Percentiles rank a stretch among this genome's conserved stretches.
Evolutionary conservation across 2,888 invertebrate species (phyloP).

Genomic region (Erebia palarica): DNA sequence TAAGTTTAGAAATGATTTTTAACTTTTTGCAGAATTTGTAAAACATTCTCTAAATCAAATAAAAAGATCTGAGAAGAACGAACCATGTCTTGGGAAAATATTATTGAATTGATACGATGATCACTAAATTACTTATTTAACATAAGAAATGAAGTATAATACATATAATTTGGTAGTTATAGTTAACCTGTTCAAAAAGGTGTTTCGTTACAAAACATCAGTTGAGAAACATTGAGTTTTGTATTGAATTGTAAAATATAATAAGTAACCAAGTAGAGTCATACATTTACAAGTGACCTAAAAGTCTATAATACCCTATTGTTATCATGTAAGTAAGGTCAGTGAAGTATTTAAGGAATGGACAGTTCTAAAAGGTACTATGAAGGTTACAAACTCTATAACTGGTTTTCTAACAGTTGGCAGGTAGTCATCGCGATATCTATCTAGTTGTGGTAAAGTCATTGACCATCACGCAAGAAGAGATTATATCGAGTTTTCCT

Average conservation of each 20-base stretch:
- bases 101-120: not conserved
- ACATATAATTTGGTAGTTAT: not conserved
- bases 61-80: not conserved
- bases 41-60: too few relatives aligned
- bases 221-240: conserved; percentile 3
- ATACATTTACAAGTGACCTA: conserved; percentile 16
- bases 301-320: conserved; percentile 5
- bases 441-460: conserved; percentile 35
- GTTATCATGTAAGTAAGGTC: conserved; percentile 27
- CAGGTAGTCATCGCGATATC: conserved; percentile 13
- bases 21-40: too few relatives aligned
- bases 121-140: not conserved
- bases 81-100: not conserved
- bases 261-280: not conserved
- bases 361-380: conserved; percentile 16
- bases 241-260: conserved; percentile 8
- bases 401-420: conserved; percentile 29
- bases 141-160: not conserved
- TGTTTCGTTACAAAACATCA: not conserved
- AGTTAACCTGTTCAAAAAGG: not conserved
- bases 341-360: conserved; percentile 23
- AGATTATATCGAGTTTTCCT: too few relatives aligned
- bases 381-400: conserved; percentile 27
- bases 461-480: conserved; percentile 29
- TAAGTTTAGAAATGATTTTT: too few relatives aligned